Evolutionary conservation across 2,888 invertebrate genomes (phyloP), one percentile per base, ranked within the genome.

Genomic region (Pocota personata): DNA sequence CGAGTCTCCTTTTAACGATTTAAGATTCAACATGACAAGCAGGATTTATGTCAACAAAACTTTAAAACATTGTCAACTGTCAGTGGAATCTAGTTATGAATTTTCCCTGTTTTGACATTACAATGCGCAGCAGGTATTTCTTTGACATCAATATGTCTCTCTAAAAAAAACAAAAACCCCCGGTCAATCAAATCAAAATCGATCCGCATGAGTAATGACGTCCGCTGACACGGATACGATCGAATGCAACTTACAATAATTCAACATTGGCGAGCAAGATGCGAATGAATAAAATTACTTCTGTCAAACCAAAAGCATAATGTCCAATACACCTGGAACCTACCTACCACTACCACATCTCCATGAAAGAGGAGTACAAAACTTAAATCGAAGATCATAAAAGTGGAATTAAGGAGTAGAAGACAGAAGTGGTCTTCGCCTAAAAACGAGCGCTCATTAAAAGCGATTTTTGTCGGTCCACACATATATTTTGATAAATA

Each of bases 381-480:
- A 37, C n/a, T 21, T 57, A 24, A 58, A 58, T 52, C 35, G 24
- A 46, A 35, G n/a, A 60, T 35, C 50, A n/a, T 21, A 37, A 57
- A 72, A 14, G 37, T 48, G n/a, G 40, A 40, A 14, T n/a, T 1
- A 40, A 14, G 14, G 12, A 35, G 8, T 10, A 2, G 14, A 50
- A 52, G 14, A n/a, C 4, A n/a, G 14, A 48, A 27, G 5, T 48
- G 35, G 40, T 19, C 10, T 43, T 12, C 66, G 40, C 57, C 40
- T 48, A 27, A 48, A 50, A 16, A 46, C 32, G 50, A 40, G 62
- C 82, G 57, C 62, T 57, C 46, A 82, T 69, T 76, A 30, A 73
- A 72, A 64, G 60, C 75, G 62, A 62, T 82, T 82, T 67, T 64
- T 64, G 64, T 82, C 73, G 58, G 27, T 60, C 35, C 16, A 69